Conservation (phyloP, 2,888 invertebrate species). For the Catocala nupta region DNA sequence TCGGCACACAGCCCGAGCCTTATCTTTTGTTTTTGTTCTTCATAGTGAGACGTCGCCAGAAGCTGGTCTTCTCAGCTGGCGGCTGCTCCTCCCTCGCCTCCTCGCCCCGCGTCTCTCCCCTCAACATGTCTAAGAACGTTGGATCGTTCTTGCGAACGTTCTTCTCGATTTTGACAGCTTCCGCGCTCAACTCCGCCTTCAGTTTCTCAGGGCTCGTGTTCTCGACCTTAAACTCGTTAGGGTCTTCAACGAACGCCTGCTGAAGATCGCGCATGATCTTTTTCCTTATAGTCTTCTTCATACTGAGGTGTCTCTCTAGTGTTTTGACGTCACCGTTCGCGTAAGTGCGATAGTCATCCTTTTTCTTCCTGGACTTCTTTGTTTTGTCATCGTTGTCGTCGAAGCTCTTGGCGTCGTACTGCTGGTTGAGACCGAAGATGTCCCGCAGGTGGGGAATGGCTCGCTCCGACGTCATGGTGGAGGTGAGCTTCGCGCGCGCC, state of each 20-base stretch:
- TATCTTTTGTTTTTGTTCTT: slow-evolving; percentile 90
- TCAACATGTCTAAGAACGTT: slow-evolving; percentile 90
- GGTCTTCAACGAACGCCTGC: slow-evolving; percentile 91
- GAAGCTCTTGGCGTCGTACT: slow-evolving; percentile 80
- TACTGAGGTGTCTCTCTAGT: slow-evolving; percentile 93
- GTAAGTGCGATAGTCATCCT: slow-evolving; percentile 90
- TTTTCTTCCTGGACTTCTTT: slow-evolving; percentile 88
- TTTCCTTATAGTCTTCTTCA: slow-evolving; percentile 95
- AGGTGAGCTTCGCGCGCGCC: slow-evolving; percentile 62
- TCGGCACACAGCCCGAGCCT: slow-evolving; percentile 61
- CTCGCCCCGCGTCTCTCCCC: slow-evolving; percentile 86
- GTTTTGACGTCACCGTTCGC: slow-evolving; percentile 91
- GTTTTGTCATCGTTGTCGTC: slow-evolving; percentile 84
- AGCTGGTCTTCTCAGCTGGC: slow-evolving; percentile 88
- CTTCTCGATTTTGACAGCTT: slow-evolving; percentile 89
- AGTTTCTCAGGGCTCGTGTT: slow-evolving; percentile 90
- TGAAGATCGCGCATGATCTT: slow-evolving; percentile 95
- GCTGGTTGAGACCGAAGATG: slow-evolving; percentile 89
- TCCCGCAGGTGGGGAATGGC: slow-evolving; percentile 93
- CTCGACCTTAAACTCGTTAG: slow-evolving; percentile 91
- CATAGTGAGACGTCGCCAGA: slow-evolving; percentile 91
- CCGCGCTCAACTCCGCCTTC: slow-evolving; percentile 90
- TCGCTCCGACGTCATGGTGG: slow-evolving; percentile 90
- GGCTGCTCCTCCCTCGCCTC: slow-evolving; percentile 81
- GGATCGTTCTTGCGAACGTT: slow-evolving; percentile 86